phyloP scores from a whole-genome alignment of 2,888 invertebrate genomes.

The Acleris cristana region DNA sequence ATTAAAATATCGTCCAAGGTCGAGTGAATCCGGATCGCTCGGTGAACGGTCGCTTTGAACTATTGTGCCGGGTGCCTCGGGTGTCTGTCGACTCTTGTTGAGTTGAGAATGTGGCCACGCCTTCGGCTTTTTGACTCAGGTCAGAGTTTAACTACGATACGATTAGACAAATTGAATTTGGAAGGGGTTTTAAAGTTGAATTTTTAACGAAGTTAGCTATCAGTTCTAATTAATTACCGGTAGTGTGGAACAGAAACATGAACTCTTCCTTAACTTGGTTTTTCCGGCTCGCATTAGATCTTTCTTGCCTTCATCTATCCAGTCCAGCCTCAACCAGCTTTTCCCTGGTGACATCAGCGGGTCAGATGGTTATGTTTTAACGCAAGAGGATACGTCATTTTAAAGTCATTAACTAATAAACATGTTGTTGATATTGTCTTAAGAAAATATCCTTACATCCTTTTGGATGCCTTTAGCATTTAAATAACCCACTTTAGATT shows the following conservation, averaged over 20 bases:
- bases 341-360: no score
- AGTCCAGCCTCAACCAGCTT: no score
- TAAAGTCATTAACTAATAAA: no score
- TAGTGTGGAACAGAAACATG: no score
- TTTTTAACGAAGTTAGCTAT: neutral
- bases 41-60: conserved; percentile 78
- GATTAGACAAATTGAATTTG: conserved; percentile 42
- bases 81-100: conserved; percentile 17
- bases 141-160: conserved; percentile 50
- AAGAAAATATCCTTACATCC: no score
- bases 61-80: conserved; percentile 55
- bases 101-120: conserved; percentile 72
- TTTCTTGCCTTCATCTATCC: no score
- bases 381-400: no score
- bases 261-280: no score
- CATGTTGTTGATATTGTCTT: no score
- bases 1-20: conserved; percentile 68
- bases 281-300: no score
- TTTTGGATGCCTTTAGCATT: neutral
- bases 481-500: conserved; percentile 8
- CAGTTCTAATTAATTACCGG: neutral
- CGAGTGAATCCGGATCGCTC: conserved; percentile 68
- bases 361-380: no score
- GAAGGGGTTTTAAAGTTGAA: conserved; percentile 3
- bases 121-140: conserved; percentile 47